phyloP scores from a whole-genome alignment of 2,888 invertebrate genomes.

The Myopa tessellatipennis region DNA sequence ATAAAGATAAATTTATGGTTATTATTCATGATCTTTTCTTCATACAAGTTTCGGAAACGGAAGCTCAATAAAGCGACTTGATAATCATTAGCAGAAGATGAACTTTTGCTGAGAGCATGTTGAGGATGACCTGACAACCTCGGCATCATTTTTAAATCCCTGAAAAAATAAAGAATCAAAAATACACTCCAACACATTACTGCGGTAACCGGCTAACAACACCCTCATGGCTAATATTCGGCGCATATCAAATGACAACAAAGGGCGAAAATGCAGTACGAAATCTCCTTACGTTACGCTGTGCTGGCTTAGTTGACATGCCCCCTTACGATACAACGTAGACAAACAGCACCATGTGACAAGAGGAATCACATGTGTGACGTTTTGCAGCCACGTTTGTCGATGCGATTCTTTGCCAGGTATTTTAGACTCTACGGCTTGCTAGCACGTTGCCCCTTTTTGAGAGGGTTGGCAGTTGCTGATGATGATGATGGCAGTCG shows the following conservation, averaged over 20 bases:
- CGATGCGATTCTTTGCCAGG: constrained; percentile 51
- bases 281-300: constrained; percentile 12
- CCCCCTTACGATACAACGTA: neutral
- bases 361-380: constrained; percentile 21
- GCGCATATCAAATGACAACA: constrained; percentile 44
- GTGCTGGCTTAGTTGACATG: constrained; percentile 16
- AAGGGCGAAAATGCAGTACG: constrained; percentile 34
- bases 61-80: no score
- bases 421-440: constrained; percentile 39
- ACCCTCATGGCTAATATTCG: constrained; percentile 59
- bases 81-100: no score
- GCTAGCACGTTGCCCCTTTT: constrained; percentile 36
- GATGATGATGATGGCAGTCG: constrained; percentile 33
- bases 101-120: no score
- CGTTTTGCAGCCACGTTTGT: constrained; percentile 52
- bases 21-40: no score
- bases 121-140: constrained; percentile 11
- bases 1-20: no score
- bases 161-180: constrained; percentile 23
- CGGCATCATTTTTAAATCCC: constrained; percentile 11
- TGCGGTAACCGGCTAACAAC: constrained; percentile 53
- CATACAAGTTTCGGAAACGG: no score
- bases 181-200: constrained; percentile 3
- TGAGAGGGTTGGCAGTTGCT: constrained; percentile 35
- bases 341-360: neutral